A percentile compares a stretch with the other conserved stretches of the same genome.
Evolutionary conservation across 2,797 vertebrate species (phyloP).

Genomic region (Scyliorhinus canicula): DNA sequence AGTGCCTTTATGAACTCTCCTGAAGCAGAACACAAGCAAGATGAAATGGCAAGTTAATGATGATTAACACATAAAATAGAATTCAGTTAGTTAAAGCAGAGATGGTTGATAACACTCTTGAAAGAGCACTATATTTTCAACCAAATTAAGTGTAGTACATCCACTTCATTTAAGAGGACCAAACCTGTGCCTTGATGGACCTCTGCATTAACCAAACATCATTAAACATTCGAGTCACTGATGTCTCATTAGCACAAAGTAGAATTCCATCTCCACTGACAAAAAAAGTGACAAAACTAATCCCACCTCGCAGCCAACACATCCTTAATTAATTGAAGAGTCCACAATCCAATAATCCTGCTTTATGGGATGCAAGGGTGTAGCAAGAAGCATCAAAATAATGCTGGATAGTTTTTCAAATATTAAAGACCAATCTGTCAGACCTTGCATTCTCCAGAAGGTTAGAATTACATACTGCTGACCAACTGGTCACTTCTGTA

Average conservation of each 20-base stretch:
- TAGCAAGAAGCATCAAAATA: neutral
- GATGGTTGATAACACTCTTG: neutral
- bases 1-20: slow-evolving; percentile 92
- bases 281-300: neutral
- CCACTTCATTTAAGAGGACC: neutral
- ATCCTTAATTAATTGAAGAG: neutral
- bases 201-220: neutral
- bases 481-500: neutral
- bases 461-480: neutral
- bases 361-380: neutral
- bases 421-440: neutral
- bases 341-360: neutral
- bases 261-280: neutral
- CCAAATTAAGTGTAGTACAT: neutral
- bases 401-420: neutral
- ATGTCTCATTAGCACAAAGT: neutral
- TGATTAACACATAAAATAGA: neutral
- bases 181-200: neutral
- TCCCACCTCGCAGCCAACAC: neutral
- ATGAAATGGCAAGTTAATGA: neutral
- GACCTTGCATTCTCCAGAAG: neutral
- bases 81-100: neutral
- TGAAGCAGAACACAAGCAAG: slow-evolving; percentile 45
- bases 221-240: neutral
- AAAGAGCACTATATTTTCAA: neutral